Evolutionary conservation across 1,140 invertebrate genomes (phyloP), one percentile per base, ranked within the genome.

Genomic region (Hycleus cichorii): DNA sequence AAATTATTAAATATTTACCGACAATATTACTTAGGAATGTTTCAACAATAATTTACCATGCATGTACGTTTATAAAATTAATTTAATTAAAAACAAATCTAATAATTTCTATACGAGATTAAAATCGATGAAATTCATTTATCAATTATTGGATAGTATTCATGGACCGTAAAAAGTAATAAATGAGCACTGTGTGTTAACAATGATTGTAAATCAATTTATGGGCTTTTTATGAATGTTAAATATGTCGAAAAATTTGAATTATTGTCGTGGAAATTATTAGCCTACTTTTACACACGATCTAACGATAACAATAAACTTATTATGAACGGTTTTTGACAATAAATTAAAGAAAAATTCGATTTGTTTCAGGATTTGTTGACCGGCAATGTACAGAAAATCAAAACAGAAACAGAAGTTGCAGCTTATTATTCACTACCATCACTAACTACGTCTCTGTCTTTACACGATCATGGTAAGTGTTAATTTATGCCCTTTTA

Each of bases 331-430:
- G 18, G 18, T 18, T 47, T 58, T 47, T 38, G 18, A 50, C 47
- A 24, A 46, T 40, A 60, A 25, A 18, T 18, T 18, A 18, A 18
- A 18, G 18, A 18, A 18, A 18, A 18, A 18, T 18, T 18, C 18
- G 18, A 57, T 63, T 49, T 9, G 49, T 63, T 44, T 32, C 58
- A 63, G 62, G 64, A 69, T 50, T 58, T 69, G 43, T 53, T 67
- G 7, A 57, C 56, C 18, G 32, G 32, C 7, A 64, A 66, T 39
- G 47, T 66, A 18, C 66, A 68, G 44, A 69, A 69, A 59, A 63
- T 69, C 38, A 69, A 69, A 60, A 63, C 60, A 4, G 68, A 69
- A 48, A 64, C 65, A 47, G 65, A 66, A 43, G 61, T 66, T 7
- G 61, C 57, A 25, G 56, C 32, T 7, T 32, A 50, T 42, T 69